Evolutionary conservation across 1,140 invertebrate genomes (phyloP), one percentile per base, ranked within the genome.

Genomic region (Pemphigus obesinymphae): DNA sequence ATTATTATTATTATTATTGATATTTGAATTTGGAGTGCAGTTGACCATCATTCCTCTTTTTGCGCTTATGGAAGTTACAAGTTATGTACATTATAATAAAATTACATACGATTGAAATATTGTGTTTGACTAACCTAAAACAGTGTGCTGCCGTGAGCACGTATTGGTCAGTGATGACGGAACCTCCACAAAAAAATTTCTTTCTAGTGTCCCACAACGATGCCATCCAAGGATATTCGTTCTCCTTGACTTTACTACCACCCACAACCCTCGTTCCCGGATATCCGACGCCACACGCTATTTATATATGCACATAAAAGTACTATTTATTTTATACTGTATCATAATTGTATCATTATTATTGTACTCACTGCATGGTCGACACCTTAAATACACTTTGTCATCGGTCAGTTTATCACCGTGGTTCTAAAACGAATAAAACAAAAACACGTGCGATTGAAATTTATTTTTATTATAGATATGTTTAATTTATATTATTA

Each of bases 61-160:
- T n/a, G n/a, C n/a, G n/a, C n/a, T n/a, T n/a, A n/a, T n/a, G n/a
- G n/a, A n/a, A n/a, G n/a, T n/a, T n/a, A n/a, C n/a, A n/a, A n/a
- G n/a, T n/a, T n/a, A n/a, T n/a, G n/a, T n/a, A n/a, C n/a, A n/a
- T n/a, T n/a, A n/a, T n/a, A n/a, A n/a, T n/a, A n/a, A n/a, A n/a
- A n/a, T n/a, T n/a, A n/a, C n/a, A n/a, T 11, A 55, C 10, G n/a
- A n/a, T 8, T 26, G 53, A 55, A 23, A 15, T 13, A 55, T 55
- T 13, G n/a, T n/a, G n/a, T n/a, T n/a, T n/a, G n/a, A 43, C 84
- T 84, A 86, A 90, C 89, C 88, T 88, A 85, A 91, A 88, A 82
- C 91, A 91, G 85, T 92, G 91, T n/a, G 90, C 90, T 5, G 91
- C 91, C 0, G 90, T 91, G 0, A 92, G 83, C 1, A 91, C 85